Percentiles rank a stretch among this genome's conserved stretches.
These are phyloP conservation scores for Avahi laniger DNA, from an alignment of 2,797 vertebrate genomes.

Conservation along the genomic window DNA sequence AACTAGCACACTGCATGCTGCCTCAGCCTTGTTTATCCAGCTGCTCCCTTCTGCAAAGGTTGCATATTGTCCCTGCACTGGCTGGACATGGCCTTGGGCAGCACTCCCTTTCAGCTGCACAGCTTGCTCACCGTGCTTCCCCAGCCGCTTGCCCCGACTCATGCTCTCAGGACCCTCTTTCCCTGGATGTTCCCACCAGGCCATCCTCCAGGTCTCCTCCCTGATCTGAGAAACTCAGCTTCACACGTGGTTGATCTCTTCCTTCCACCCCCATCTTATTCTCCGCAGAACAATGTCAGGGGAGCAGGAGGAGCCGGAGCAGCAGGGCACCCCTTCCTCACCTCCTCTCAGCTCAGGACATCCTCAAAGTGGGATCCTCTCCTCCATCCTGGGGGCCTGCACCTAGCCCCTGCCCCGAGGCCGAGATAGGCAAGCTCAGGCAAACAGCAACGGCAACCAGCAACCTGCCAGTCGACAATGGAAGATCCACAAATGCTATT, in stretches of 20 bases:
- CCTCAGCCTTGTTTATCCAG: rapidly evolving
- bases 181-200: neutral
- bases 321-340: rapidly evolving
- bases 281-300: neutral
- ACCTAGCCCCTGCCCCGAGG: neutral
- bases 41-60: neutral
- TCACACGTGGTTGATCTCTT: neutral
- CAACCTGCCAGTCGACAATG: neutral
- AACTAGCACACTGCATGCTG: neutral
- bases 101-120: neutral
- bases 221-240: neutral
- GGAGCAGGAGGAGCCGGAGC: neutral
- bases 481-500: neutral
- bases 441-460: neutral
- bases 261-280: neutral
- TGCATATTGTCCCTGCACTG: neutral
- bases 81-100: neutral
- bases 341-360: neutral
- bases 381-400: neutral
- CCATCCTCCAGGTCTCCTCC: neutral
- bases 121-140: neutral
- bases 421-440: neutral
- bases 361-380: neutral
- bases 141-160: neutral
- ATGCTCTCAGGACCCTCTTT: neutral